A percentile compares a stretch with the other conserved stretches of the same genome.
These are phyloP conservation scores for Lepisosteus oculatus DNA, from an alignment of 2,113 vertebrate species.

Conservation along the genomic window DNA sequence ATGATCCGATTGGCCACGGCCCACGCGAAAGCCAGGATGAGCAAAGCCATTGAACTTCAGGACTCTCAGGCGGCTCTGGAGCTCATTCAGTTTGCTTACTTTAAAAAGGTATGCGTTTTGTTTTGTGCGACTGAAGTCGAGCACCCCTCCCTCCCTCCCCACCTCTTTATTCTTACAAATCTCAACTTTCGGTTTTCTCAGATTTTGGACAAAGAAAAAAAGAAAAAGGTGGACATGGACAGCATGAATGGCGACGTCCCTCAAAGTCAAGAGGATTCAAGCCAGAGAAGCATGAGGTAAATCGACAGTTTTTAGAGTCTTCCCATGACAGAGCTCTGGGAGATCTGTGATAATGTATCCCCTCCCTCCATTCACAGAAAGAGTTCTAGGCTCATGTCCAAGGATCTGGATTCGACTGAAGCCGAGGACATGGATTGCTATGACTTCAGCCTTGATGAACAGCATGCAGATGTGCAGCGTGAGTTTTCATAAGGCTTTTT, in stretches of 20 bases:
- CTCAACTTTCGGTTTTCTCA: slow-evolving; percentile 7
- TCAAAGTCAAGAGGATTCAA: slow-evolving; percentile 27
- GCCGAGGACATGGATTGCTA: slow-evolving; percentile 38
- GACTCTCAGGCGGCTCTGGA: slow-evolving; percentile 56
- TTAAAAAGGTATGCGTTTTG: slow-evolving; percentile 39
- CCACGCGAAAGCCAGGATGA: slow-evolving; percentile 55
- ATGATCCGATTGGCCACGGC: slow-evolving; percentile 57
- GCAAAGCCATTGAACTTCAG: slow-evolving; percentile 42
- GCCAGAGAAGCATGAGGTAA: slow-evolving; percentile 41
- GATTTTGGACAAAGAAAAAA: slow-evolving; percentile 51
- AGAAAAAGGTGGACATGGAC: slow-evolving; percentile 36
- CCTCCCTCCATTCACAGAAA: slow-evolving; percentile 25
- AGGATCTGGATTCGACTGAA: slow-evolving; percentile 29
- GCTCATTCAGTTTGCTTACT: slow-evolving; percentile 51
- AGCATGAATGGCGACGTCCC: slow-evolving; percentile 23
- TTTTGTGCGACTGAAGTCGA: too few species aligned
- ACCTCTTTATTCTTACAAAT: too few species aligned
- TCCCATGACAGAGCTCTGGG: not conserved
- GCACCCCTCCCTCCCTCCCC: too few species aligned
- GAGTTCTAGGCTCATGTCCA: slow-evolving; percentile 29
- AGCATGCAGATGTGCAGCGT: not conserved
- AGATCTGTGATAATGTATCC: too few species aligned
- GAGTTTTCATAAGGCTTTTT: not conserved
- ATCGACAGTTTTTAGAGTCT: not conserved
- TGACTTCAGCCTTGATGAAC: slow-evolving; percentile 35